These are phyloP conservation scores for Rhagologus leucostigma DNA, from an alignment of 2,113 vertebrate genomes.

Conservation along the genomic window DNA sequence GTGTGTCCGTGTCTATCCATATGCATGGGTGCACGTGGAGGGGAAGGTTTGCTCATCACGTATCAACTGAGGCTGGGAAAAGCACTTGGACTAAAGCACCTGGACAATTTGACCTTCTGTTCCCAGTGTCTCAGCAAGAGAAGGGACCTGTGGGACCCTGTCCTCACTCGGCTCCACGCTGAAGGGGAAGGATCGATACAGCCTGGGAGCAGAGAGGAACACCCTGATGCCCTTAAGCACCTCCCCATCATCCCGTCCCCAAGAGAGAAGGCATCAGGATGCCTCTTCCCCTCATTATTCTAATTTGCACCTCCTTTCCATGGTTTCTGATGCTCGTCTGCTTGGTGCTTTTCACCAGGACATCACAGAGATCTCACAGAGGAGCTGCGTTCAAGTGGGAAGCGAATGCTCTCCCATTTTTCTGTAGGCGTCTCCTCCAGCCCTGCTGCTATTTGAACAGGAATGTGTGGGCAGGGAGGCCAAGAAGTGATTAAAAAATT, in stretches of 20 bases:
- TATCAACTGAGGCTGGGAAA: not conserved
- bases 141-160: not conserved
- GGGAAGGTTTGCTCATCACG: not conserved
- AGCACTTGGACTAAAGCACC: not conserved
- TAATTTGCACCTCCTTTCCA: not conserved
- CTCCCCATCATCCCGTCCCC: rapidly evolving
- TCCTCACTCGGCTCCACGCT: not conserved
- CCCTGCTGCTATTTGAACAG: not conserved
- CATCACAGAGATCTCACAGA: rapidly evolving
- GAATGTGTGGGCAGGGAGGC: not conserved
- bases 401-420: rapidly evolving
- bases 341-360: not conserved
- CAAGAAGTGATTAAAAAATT: not conserved
- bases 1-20: not conserved
- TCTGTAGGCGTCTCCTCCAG: not conserved
- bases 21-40: not conserved
- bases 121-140: not conserved
- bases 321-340: not conserved
- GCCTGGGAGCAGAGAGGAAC: not conserved
- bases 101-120: not conserved
- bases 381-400: rapidly evolving
- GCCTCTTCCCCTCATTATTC: not conserved
- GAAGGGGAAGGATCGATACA: rapidly evolving
- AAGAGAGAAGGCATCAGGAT: not conserved
- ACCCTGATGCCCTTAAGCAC: not conserved